Evolutionary conservation across 2,113 vertebrate genomes (phyloP), one percentile per base, ranked within the genome.

Genomic region (Capricornis sumatraensis): DNA sequence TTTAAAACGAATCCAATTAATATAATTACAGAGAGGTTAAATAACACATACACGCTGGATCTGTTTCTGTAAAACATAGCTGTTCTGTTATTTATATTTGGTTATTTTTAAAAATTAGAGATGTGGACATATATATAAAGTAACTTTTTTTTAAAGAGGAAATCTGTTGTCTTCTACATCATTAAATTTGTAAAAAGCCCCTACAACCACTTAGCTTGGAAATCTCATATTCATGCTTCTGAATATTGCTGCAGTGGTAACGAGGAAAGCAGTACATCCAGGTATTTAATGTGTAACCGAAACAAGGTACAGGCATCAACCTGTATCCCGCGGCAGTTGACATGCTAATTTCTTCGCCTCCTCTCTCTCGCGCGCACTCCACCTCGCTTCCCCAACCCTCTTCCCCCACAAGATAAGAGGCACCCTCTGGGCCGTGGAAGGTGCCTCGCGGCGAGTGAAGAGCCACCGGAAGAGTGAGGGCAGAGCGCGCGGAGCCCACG

Each of bases 271-370:
- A 95, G 87, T 90, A 87, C 60, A 94, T 86, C 21, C 95, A 96
- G 95, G 96, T 97, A 97, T 82, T 89, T 89, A 94, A 84, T 52
- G 55, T 64, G 94, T 89, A 83, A 94, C 19, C 19, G 96, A 96
- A 96, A 96, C 55, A 43, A 87, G 94, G 64, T 60, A 43, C 97
- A 98, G 88, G 97, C 97, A 94, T 85, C 76, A 97, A 98, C 96
- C 97, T 98, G 97, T 85, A 96, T 79, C 55, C 82, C n/a, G 89
- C 78, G 84, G 87, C 90, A 96, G 76, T 93, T 97, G 94, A 95
- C 94, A 97, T 58, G 94, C 90, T 95, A 96, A 97, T 98, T 95
- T 98, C 94, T 96, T 97, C 78, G 45, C 95, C 93, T 95, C 47
- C 90, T 36, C 27, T 57, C 64, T 13, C 0, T 14, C 40, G 78